These are phyloP conservation scores for Triplophysa yarkandensis DNA, from an alignment of 2,797 vertebrate genomes.

Conservation along the genomic window DNA sequence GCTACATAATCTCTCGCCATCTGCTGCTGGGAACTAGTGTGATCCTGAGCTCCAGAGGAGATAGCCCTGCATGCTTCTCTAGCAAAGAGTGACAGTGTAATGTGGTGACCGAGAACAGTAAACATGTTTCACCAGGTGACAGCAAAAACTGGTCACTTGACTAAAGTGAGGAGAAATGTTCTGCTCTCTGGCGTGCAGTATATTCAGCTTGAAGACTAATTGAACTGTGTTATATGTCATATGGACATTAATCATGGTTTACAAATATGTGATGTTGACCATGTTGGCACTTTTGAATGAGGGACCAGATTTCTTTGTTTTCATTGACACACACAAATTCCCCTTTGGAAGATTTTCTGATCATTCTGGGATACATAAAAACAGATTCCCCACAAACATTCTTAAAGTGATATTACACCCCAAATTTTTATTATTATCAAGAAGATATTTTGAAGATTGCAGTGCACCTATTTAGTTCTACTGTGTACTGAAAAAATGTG, in stretches of 20 bases:
- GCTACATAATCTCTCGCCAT: conserved; percentile 73
- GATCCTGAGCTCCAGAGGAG: conserved; percentile 46
- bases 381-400: not conserved
- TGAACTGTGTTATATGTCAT: not conserved
- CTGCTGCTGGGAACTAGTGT: conserved; percentile 68
- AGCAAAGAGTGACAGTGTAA: conserved; percentile 50
- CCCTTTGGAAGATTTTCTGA: not conserved
- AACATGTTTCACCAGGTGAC: conserved; percentile 35
- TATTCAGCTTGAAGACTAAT: not conserved
- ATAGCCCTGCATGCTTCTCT: conserved; percentile 58
- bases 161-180: not conserved
- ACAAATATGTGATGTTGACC: conserved; percentile 2
- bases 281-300: not conserved
- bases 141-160: not conserved
- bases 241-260: not conserved
- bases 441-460: no score
- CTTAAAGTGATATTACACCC: no score
- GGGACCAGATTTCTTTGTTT: not conserved
- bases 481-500: no score
- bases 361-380: not conserved
- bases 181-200: not conserved
- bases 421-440: no score
- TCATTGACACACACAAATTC: not conserved
- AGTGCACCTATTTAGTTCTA: no score
- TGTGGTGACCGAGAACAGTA: conserved; percentile 24